These are phyloP conservation scores for Amiota communis DNA, from an alignment of 2,888 invertebrate species.

Conservation along the genomic window DNA sequence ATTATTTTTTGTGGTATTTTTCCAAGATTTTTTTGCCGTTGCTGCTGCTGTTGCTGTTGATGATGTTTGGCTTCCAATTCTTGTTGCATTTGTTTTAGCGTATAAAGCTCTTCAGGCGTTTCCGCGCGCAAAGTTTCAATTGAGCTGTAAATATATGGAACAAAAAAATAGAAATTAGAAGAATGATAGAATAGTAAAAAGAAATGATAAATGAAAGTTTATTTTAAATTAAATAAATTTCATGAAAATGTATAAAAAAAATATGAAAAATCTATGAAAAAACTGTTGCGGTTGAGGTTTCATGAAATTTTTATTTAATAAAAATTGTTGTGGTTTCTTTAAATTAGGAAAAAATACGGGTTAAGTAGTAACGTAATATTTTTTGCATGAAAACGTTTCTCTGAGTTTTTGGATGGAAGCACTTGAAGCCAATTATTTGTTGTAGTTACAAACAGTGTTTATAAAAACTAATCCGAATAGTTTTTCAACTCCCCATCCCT, in stretches of 20 bases:
- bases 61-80: slow-evolving; percentile 13
- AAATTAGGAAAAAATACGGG: no score
- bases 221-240: slow-evolving; percentile 51
- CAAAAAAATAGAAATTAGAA: slow-evolving; percentile 18
- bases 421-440: no score
- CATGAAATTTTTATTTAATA: no score
- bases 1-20: slow-evolving; percentile 40
- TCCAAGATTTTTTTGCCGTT: slow-evolving; percentile 38
- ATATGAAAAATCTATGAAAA: not conserved
- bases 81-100: slow-evolving; percentile 41
- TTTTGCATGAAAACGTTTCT: no score
- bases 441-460: no score
- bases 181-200: not conserved
- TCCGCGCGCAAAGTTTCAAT: slow-evolving; percentile 62
- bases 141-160: slow-evolving; percentile 58
- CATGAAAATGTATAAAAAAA: slow-evolving; percentile 19
- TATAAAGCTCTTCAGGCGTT: slow-evolving; percentile 59
- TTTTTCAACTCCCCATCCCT: no score
- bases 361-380: no score
- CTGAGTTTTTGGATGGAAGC: no score
- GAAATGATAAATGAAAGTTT: slow-evolving; percentile 2
- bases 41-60: slow-evolving; percentile 42
- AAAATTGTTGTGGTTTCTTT: no score
- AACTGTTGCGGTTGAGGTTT: no score
- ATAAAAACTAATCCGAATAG: no score